phyloP scores from a whole-genome alignment of 2,888 invertebrate species.

The Griposia aprilina region DNA sequence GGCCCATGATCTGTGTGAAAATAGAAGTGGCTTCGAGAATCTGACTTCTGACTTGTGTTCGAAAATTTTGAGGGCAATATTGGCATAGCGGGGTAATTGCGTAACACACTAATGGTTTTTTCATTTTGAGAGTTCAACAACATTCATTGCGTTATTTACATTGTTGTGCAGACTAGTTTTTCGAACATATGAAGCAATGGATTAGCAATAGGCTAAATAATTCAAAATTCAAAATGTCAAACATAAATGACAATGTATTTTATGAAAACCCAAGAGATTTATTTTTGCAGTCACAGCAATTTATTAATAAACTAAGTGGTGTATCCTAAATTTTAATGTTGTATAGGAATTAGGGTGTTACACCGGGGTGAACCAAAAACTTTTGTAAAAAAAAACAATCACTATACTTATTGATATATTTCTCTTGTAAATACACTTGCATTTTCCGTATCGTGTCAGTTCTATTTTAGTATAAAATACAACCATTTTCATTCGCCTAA shows the following conservation, averaged over 20 bases:
- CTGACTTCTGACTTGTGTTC: not conserved
- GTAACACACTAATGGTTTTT: too few species aligned
- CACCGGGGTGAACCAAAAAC: not conserved
- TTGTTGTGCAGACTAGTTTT: too few species aligned
- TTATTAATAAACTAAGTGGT: too few species aligned
- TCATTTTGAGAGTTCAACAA: too few species aligned
- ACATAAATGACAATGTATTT: not conserved
- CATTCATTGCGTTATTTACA: too few species aligned
- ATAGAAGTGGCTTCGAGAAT: conserved; percentile 37
- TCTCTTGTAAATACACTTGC: not conserved
- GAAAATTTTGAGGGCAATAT: not conserved
- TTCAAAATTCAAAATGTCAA: too few species aligned
- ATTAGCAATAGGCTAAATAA: too few species aligned
- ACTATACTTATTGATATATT: not conserved
- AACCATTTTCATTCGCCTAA: not conserved
- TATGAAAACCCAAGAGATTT: not conserved
- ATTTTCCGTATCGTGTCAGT: not conserved
- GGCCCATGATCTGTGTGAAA: not conserved
- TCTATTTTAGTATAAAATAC: not conserved
- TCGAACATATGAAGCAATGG: too few species aligned
- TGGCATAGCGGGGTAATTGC: too few species aligned
- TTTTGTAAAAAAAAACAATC: not conserved
- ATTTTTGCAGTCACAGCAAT: not conserved
- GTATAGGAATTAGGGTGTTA: not conserved
- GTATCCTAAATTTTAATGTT: not conserved